Conservation (phyloP, 2,888 invertebrate species). For the Diadegma fenestrale region DNA sequence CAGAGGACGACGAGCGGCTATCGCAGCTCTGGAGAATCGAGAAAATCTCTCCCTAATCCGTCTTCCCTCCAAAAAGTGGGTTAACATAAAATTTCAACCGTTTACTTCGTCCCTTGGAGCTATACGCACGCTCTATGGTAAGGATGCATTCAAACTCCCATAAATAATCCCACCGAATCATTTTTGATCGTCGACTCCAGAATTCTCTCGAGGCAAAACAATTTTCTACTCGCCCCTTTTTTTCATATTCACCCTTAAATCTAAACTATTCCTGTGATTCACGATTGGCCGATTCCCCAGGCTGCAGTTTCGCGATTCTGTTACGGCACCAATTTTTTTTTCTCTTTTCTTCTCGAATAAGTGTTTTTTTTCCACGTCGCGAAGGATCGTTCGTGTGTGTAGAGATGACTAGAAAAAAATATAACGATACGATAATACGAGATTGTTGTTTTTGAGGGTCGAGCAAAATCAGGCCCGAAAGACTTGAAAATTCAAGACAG, state of each 20-base stretch:
- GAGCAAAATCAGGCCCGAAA: constrained; percentile 10
- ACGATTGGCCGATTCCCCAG: constrained; percentile 9
- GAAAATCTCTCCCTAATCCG: constrained; percentile 43
- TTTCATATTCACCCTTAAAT: constrained; percentile 28
- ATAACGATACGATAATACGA: not conserved
- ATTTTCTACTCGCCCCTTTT: constrained; percentile 18
- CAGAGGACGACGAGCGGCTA: not conserved
- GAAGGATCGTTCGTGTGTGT: not conserved
- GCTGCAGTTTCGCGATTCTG: constrained; percentile 8
- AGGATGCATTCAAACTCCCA: constrained; percentile 33
- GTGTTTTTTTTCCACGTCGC: not conserved
- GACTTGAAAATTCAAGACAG: not conserved
- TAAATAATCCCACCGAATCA: constrained; percentile 50
- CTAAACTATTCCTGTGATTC: constrained; percentile 25
- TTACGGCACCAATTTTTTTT: constrained; percentile 13
- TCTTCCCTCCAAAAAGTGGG: constrained; percentile 15
- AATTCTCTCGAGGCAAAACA: constrained; percentile 38
- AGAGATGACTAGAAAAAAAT: not conserved
- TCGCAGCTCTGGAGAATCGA: not conserved
- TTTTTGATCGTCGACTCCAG: constrained; percentile 45
- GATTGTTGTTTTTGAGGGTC: not conserved
- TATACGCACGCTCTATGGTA: not conserved
- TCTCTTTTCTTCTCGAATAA: not conserved
- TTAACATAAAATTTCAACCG: constrained; percentile 56
- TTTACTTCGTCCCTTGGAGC: constrained; percentile 15